phyloP scores from a whole-genome alignment of 2,113 vertebrate genomes.

The Sus scrofa region T2T-Sscrofa CM000822.6:46493001-46493500 shows the following conservation, averaged over 20 bases:
- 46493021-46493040: too few relatives aligned
- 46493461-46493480: neutral
- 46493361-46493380: neutral
- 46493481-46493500: neutral
- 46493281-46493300: neutral
- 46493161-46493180: neutral
- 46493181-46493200: slow-evolving; percentile 75
- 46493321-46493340: slow-evolving; percentile 1
- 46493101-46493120: too few relatives aligned
- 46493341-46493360: neutral
- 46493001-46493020: too few relatives aligned
- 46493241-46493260: slow-evolving; percentile 62
- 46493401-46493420: neutral
- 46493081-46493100: too few relatives aligned
- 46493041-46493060: too few relatives aligned
- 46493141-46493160: too few relatives aligned
- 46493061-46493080: too few relatives aligned
- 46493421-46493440: neutral
- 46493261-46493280: neutral
- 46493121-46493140: too few relatives aligned
- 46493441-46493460: neutral
- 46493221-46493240: slow-evolving; percentile 44
- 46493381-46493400: neutral
- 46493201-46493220: slow-evolving; percentile 74
- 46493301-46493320: neutral